Evolutionary conservation across 2,888 invertebrate species (phyloP).

Genomic region (Syrphus vitripennis): DNA sequence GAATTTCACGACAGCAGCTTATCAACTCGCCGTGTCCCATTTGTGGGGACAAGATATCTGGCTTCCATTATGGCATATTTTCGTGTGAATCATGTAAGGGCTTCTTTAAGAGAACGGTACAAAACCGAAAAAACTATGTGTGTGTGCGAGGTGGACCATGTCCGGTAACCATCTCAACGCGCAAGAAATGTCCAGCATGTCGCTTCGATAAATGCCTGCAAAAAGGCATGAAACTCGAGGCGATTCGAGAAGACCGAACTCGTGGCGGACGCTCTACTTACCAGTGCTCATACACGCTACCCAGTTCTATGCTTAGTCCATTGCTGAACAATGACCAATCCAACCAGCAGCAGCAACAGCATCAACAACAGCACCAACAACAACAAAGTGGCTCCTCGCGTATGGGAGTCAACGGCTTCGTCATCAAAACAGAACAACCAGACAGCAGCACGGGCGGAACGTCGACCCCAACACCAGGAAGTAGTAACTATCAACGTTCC

Average conservation of each 20-base stretch:
- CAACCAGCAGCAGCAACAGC: constrained; percentile 62
- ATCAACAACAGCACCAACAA: constrained; percentile 64
- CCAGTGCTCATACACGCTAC: constrained; percentile 95
- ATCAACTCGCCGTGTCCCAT: constrained; percentile 97
- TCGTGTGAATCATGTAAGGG: constrained; percentile 99
- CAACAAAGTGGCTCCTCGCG: constrained; percentile 71
- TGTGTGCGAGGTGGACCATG: constrained; percentile 95
- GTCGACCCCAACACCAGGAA: constrained; percentile 63
- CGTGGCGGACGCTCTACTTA: constrained; percentile 97
- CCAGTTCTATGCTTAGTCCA: constrained; percentile 84
- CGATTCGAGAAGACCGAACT: constrained; percentile 96
- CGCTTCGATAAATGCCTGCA: constrained; percentile 97
- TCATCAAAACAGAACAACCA: constrained; percentile 82
- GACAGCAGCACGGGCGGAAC: constrained; percentile 70
- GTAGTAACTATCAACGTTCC: constrained; percentile 51
- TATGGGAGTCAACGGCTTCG: constrained; percentile 75
- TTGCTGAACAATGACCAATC: constrained; percentile 81
- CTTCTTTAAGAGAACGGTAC: constrained; percentile 99
- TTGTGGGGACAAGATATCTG: constrained; percentile 97
- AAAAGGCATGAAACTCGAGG: constrained; percentile 98
- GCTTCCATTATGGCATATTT: constrained; percentile 99
- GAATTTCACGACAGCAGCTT: constrained; percentile 93
- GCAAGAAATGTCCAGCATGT: constrained; percentile 98
- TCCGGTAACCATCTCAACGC: constrained; percentile 94
- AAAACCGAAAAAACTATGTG: constrained; percentile 98